Conservation (phyloP, 1,140 invertebrate species). For the Euwallacea similis region DNA sequence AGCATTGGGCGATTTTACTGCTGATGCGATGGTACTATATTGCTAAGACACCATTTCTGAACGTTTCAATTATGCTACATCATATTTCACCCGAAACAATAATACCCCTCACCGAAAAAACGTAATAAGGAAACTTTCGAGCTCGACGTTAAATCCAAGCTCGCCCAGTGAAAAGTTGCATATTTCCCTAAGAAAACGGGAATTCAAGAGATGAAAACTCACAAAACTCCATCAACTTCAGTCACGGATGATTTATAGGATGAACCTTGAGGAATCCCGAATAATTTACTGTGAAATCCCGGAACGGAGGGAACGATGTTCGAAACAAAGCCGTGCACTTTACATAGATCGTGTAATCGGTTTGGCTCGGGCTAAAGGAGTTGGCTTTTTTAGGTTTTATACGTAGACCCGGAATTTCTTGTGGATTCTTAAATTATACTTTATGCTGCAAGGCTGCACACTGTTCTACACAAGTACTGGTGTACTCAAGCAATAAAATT, state of each 20-base stretch:
- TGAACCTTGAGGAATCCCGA: slow-evolving; percentile 22
- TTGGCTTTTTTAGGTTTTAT: neutral
- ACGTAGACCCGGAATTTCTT: neutral
- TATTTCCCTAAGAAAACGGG: slow-evolving; percentile 13
- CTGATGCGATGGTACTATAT: too few relatives aligned
- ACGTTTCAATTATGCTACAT: neutral
- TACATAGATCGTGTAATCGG: slow-evolving; percentile 22
- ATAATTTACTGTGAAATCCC: slow-evolving; percentile 31
- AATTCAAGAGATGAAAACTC: slow-evolving; percentile 21
- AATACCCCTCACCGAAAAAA: too few relatives aligned
- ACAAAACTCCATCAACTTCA: slow-evolving; percentile 28
- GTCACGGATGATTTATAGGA: slow-evolving; percentile 33
- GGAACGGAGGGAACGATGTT: slow-evolving; percentile 18
- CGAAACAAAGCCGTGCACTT: slow-evolving; percentile 30
- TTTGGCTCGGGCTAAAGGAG: neutral
- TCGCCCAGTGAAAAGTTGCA: neutral
- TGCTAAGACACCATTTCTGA: neutral
- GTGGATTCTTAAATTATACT: neutral
- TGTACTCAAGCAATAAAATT: too few relatives aligned
- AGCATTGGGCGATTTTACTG: too few relatives aligned
- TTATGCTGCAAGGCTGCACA: too few relatives aligned
- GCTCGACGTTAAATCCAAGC: neutral
- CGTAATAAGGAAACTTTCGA: slow-evolving; percentile 3
- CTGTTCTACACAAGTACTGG: too few relatives aligned
- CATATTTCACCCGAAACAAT: too few relatives aligned